Evolutionary conservation across 2,888 invertebrate species (phyloP).

Genomic region (Cryptocephalus moraei): DNA sequence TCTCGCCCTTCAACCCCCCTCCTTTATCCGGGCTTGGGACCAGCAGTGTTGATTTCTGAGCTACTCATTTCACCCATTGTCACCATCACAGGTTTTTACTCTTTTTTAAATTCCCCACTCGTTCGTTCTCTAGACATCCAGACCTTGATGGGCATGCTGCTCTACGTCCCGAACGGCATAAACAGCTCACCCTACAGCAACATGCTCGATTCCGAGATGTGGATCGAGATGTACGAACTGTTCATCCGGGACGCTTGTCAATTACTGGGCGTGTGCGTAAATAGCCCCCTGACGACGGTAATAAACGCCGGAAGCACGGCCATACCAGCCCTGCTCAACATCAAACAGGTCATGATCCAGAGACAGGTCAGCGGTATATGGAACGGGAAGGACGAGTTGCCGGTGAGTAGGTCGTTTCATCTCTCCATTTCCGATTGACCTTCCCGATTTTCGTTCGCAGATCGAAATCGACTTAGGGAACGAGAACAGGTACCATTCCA

Average conservation of each 20-base stretch:
- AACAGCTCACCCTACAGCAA: constrained; percentile 64
- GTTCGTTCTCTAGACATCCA: constrained; percentile 54
- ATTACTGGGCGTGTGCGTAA: constrained; percentile 78
- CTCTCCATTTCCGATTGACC: too few relatives aligned
- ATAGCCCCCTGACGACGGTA: constrained; percentile 84
- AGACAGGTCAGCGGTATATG: constrained; percentile 87
- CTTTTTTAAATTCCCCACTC: too few relatives aligned
- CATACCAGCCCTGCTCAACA: constrained; percentile 87
- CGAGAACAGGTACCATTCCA: constrained; percentile 90
- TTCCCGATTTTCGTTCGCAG: constrained; percentile 40
- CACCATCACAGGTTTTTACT: too few relatives aligned
- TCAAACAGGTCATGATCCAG: constrained; percentile 84
- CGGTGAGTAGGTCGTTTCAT: constrained; percentile 48
- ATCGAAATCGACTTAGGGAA: constrained; percentile 91
- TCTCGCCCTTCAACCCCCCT: too few relatives aligned
- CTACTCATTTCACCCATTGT: too few relatives aligned
- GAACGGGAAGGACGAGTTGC: constrained; percentile 92
- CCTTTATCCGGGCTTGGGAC: too few relatives aligned
- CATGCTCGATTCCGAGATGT: constrained; percentile 54
- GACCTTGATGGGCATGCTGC: constrained; percentile 74
- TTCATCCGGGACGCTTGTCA: constrained; percentile 90
- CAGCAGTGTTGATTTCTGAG: too few relatives aligned
- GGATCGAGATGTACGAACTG: constrained; percentile 80
- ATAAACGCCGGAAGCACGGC: constrained; percentile 90
- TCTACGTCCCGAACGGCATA: constrained; percentile 71